Evolutionary conservation across 2,888 invertebrate species (phyloP), one percentile per base, ranked within the genome.

Genomic region (Apoderus coryli): DNA sequence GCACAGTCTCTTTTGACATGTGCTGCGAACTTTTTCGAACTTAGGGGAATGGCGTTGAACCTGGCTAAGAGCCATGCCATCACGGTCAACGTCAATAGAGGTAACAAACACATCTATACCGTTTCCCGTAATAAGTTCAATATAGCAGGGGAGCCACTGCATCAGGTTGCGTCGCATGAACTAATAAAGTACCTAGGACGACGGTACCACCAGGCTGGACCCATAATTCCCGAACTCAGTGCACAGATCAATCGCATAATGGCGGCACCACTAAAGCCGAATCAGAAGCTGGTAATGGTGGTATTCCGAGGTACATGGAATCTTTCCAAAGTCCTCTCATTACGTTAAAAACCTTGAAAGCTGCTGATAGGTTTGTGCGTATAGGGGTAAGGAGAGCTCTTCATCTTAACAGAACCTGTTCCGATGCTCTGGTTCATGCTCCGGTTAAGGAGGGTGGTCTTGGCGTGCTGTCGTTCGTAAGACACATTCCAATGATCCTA

Each of bases 71-170:
- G n/a, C n/a, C n/a, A n/a, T n/a, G n/a, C n/a, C 19, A 19, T 19
- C 7, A 19, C 7, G 19, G 7, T 19, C n/a, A 19, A 19, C n/a
- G 19, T n/a, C 19, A 19, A 19, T n/a, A 19, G n/a, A 19, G 6
- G 19, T n/a, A n/a, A n/a, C n/a, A 19, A 19, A 19, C 19, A 19
- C n/a, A 19, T 19, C n/a, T 19, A 19, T n/a, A 19, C 6, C n/a
- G n/a, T 19, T n/a, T 19, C 19, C 6, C 19, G 19, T n/a, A 6
- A 6, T n/a, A 6, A n/a, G 6, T 19, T 19, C 19, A 6, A n/a
- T 19, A 7, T 6, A 6, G n/a, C 7, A 19, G 19, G n/a, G 6
- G 19, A 19, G n/a, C 19, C 19, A 19, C 6, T 19, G 7, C 6
- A n/a, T 7, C 19, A 19, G n/a, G 7, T 19, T n/a, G n/a, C 7